Conservation (phyloP, 2,888 invertebrate genomes). For the Rhogogaster chlorosoma region DNA sequence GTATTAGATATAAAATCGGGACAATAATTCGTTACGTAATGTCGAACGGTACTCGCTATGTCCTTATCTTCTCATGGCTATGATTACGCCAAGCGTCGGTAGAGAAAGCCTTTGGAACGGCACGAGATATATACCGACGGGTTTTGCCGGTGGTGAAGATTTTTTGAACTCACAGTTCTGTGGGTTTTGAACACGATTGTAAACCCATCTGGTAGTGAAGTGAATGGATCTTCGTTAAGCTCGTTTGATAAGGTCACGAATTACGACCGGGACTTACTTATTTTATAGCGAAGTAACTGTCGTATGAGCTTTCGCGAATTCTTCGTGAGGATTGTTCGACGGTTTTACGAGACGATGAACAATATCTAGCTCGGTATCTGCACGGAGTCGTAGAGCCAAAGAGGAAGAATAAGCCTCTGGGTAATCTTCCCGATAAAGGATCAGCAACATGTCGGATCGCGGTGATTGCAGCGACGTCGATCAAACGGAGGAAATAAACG, state of each 20-base stretch:
- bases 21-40: neutral
- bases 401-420: neutral
- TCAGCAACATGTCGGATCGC: conserved; percentile 70
- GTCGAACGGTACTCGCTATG: neutral
- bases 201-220: conserved; percentile 9
- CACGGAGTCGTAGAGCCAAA: neutral
- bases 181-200: neutral
- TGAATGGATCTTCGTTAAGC: neutral
- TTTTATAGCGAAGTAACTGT: neutral
- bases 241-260: neutral
- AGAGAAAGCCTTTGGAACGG: conserved; percentile 17
- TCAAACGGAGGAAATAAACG: conserved; percentile 75
- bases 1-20: neutral
- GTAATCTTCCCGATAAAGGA: neutral
- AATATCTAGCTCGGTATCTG: neutral
- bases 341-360: neutral
- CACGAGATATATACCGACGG: conserved; percentile 33
- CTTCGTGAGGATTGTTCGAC: neutral
- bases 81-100: conserved; percentile 36
- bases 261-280: neutral
- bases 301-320: neutral
- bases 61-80: neutral
- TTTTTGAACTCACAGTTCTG: neutral
- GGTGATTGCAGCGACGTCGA: conserved; percentile 73
- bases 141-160: neutral